Base-by-base conservation (phyloP, 1,140 invertebrate species). In the Papilio polytes region DNA sequence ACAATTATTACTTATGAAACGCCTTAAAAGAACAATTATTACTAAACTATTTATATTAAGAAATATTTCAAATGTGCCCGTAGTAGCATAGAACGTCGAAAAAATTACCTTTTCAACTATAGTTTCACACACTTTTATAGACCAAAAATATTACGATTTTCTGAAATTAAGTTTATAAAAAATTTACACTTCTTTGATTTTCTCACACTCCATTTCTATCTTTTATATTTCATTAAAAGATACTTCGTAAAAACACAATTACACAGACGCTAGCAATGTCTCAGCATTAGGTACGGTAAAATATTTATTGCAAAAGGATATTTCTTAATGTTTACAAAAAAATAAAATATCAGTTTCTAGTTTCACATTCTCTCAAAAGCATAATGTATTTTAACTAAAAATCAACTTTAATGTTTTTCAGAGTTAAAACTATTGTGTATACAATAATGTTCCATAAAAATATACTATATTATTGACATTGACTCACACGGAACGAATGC, bases 331-430 rank as follows among this genome's bases (percentile, higher is more conserved):
- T 59, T 78, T 66, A 66, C 59, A 66, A 78, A 31, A 78, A 41
- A 59, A n/a, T 59, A 3, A 53, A 78, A 56, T 78, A 22, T 15
- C 15, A 59, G 53, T 59, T 59, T n/a, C 31, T 7, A 26, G 13
- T 76, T 63, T 22, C 73, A 66, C 36, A 13, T 63, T 63, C 0
- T 56, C 53, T 18, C n/a, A n/a, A n/a, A n/a, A n/a, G n/a, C n/a
- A 26, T 63, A 12, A 63, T 26, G 59, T n/a, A 74, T 78, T 59
- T 70, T 76, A 15, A 15, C 12, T 15, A 36, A 70, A 70, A 82
- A 80, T 88, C 88, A 88, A 89, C 88, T 89, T 90, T 72, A 80
- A 90, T 89, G 86, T 87, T 88, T 87, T 87, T 56, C 1, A n/a
- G n/a, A 56, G 18, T 56, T 56, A 20, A 20, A 56, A 56, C 9